Evolutionary conservation across 2,797 vertebrate species (phyloP), one percentile per base, ranked within the genome.

Genomic region (Capromys pilorides): DNA sequence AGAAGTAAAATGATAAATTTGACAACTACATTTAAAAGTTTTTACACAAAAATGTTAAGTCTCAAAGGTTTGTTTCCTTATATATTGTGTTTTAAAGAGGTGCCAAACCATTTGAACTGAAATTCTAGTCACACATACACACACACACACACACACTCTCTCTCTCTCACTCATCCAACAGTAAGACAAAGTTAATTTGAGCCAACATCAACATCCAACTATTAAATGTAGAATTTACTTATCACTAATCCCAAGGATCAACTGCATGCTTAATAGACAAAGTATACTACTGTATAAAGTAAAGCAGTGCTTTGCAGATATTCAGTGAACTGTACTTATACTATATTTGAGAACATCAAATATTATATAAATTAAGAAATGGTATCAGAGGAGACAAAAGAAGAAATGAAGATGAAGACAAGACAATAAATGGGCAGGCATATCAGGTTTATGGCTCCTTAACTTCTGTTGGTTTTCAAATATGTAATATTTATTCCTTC

Each of bases 1-100:
- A 82, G 4, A 85, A 26, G 61, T 75, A 2, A 80, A 51, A 18
- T n/a, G 33, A 75, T 54, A 36, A 39, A 89, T 67, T n/a, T 75
- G 66, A 86, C 39, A 91, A 94, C 79, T 66, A 6, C 78, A 94
- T 87, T 92, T 91, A 73, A 83, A 95, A 67, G n/a, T 49, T 91
- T 93, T 95, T 92, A 75, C 39, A 82, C 1, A 59, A 12, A 95
- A 59, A 18, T 64, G 5, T 78, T 77, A 93, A 88, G 10, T 71
- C 64, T 90, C 33, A 92, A 86, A 75, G 13, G 16, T 57, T 85
- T 92, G 9, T 79, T 94, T 75, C 54, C 19, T 94, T 62, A 41
- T 85, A 66, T 14, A 57, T 90, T 82, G 12, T 73, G 3, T 92
- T 82, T 88, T 33, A 88, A 28, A 81, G 10, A 94, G 36, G 89